Evolutionary conservation across 2,797 vertebrate species (phyloP), one percentile per base, ranked within the genome.

Genomic region (Echiichthys vipera): DNA sequence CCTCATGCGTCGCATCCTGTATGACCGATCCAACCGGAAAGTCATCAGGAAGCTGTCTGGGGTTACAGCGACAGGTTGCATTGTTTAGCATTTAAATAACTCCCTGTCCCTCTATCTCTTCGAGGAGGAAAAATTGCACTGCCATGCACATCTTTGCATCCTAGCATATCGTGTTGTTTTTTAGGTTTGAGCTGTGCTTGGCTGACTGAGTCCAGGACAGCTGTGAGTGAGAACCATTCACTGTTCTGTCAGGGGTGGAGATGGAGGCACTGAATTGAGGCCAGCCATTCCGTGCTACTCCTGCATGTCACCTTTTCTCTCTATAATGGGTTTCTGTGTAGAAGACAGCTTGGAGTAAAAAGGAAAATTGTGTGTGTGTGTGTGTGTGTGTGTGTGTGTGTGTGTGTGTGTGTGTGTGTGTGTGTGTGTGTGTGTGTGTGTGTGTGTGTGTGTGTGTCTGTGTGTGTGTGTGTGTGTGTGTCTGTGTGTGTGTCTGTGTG

Each of bases 41-140:
- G 74, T 86, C 74, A 83, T 84, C 77, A 67, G 51, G 47, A 81
- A 61, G 65, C 75, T 59, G 77, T 65, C 73, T 57, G 18, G 49
- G 46, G 54, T 65, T 37, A 39, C 43, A 29, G 61, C 64, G 58
- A 84, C 86, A 77, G 78, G 78, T 84, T 22, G 62, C 77, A 74
- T 88, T 87, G 80, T 86, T 92, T 89, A 84, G 84, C 85, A 89
- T 90, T 85, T 91, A 90, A 91, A 92, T 88, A 74, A 86, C 81
- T 84, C 27, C 37, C 76, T 25, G 65, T 80, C 66, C 65, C 49
- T 78, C 71, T 18, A 6, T 74, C 58, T 74, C 55, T 70, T 76
- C 40, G 2, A 51, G 61, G 46, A 80, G 72, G 80, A 76, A 75
- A n/a, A 80, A 85, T 86, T 82, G 80, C 71, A 77, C 69, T 66